Base-by-base conservation (phyloP, 2,113 vertebrate genomes). In the Heptranchias perlo region DNA sequence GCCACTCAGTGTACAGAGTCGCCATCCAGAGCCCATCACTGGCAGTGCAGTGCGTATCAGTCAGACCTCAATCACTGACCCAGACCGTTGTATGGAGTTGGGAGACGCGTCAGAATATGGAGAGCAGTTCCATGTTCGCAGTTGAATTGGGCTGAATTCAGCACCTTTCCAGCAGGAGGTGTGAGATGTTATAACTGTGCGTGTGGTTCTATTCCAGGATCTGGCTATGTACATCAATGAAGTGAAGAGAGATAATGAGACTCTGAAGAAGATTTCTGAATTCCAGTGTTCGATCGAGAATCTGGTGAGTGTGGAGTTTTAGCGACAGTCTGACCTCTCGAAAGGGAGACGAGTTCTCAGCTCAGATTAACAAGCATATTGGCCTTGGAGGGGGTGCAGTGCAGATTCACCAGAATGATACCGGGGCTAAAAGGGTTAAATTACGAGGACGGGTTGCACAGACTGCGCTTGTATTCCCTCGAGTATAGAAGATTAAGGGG, bases 221-320 rank as follows among this genome's bases (percentile, higher is more conserved):
- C 97, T 99, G 97, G 99, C 99, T 21, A 99, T 99, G 99, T 99
- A 99, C 97, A 99, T 99, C 97, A 99, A 99, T 0, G 99, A 99
- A 96, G 99, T 99, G 6, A 99, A 99, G 96, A 98, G 99, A 96
- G 99, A 99, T 97, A 99, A 99, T 25, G 99, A 99, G 97, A 99
- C 99, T 0, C 96, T 99, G 96, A 99, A 99, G 98, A 99, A 99
- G 96, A 99, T 99, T 96, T 98, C 98, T 31, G 99, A 99, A 96
- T 99, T 99, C 96, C 99, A 99, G 98, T 99, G 98, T 96, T 99
- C 98, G 0, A 99, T 99, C 96, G 99, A 99, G 96, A 99, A 99
- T 96, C 96, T 99, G 98, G 99, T 99, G 96, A 98, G 98, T 96
- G 76, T 3, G 39, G 47, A 23, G 21, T 0, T 52, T 25, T 23